Base-by-base conservation (phyloP, 1,140 invertebrate genomes). In the Drosophila tsacasi region DNA sequence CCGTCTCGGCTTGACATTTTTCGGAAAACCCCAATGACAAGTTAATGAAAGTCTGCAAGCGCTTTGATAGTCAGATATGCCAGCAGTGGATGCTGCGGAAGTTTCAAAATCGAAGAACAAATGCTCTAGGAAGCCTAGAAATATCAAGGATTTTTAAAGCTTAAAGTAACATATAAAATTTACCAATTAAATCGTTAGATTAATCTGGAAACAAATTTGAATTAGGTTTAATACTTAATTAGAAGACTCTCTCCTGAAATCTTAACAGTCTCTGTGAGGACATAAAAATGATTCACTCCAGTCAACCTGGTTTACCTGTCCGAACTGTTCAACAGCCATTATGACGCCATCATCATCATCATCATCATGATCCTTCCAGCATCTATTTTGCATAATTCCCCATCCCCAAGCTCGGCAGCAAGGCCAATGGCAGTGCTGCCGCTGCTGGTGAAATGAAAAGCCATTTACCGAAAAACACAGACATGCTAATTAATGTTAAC, bases 401-500 rank as follows among this genome's bases (percentile, higher is more conserved):
- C 25, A 68, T 19, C 15, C 37, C 58, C 30, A 10, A 15, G 40
- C 47, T 30, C 37, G 17, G n/a, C 37, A 17, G 44, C 60, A 74
- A 63, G 59, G 72, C 76, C 72, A 87, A 71, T 72, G 78, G 58
- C 71, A 82, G 25, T 72, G 66, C 61, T 42, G 62, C 10, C 68
- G 66, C 61, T 42, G 62, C 10, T 32, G 40, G 71, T 44, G 19
- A 82, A 87, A 87, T 83, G 75, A 75, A 83, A 74, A 74, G 72
- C 80, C 84, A 87, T 87, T 85, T 85, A 80, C 63, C 81, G 30
- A 74, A 85, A 80, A 87, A 89, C 77, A 73, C 84, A 84, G 85
- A 89, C 81, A 89, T 76, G 81, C 81, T 90, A 89, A 89, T 89
- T 89, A 89, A 89, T 89, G 84, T 79, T 84, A 57, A 84, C 79